Percentiles rank a stretch among this genome's conserved stretches.
phyloP scores from a whole-genome alignment of 2,113 vertebrate genomes.

The Otis tarda region DNA sequence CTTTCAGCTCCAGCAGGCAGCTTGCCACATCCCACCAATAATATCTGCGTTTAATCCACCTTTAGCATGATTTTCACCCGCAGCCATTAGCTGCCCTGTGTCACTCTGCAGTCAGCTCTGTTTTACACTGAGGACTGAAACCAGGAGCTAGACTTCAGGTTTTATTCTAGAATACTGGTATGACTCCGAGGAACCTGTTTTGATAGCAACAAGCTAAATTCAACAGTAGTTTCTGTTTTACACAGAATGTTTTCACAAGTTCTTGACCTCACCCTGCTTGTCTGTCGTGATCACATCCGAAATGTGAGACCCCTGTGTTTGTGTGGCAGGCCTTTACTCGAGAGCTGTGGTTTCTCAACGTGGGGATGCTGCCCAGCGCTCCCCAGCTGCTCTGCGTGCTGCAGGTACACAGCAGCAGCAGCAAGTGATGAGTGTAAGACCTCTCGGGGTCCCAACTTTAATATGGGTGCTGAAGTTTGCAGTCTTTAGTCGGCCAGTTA shows the following conservation, averaged over 20 bases:
- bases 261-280: background rate
- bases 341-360: background rate
- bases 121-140: background rate
- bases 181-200: background rate
- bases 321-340: background rate
- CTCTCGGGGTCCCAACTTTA: background rate
- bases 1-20: background rate
- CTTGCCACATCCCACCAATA: background rate
- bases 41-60: background rate
- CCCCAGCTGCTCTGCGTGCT: background rate
- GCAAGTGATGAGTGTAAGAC: background rate
- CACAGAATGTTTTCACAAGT: background rate
- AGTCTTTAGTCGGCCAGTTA: background rate
- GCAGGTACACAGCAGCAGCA: background rate
- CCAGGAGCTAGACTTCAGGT: background rate
- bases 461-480: background rate
- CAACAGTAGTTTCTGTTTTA: background rate
- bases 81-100: background rate
- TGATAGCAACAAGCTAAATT: background rate
- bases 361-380: background rate
- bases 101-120: background rate
- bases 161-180: background rate
- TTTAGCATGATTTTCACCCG: background rate
- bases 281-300: rapidly evolving
- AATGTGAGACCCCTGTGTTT: background rate